Percentiles rank a stretch among this genome's conserved stretches.
Conservation (phyloP, 64 coral and sea anemone genomes). For the Montipora cactus region DNA sequence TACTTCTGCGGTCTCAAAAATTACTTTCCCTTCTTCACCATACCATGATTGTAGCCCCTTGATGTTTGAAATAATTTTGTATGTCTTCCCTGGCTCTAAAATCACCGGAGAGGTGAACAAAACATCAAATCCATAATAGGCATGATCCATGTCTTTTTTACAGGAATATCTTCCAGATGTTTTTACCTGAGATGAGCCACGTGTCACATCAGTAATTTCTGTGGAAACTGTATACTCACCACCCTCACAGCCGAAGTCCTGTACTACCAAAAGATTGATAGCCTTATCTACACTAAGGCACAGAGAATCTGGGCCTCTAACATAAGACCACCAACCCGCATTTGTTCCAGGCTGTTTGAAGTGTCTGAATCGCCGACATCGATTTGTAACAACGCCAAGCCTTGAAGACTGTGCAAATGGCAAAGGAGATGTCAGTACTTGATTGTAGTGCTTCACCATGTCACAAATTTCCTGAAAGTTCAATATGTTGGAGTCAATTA, state of each 20-base stretch:
- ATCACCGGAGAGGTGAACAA: neutral
- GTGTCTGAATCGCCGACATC: neutral
- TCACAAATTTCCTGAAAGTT: neutral
- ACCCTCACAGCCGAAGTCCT: neutral
- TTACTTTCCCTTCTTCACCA: neutral
- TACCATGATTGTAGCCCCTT: neutral
- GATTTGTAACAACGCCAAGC: neutral
- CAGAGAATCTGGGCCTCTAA: neutral
- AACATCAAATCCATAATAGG: conserved; percentile 15
- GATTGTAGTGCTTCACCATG: neutral
- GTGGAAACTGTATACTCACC: neutral
- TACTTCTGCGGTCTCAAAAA: neutral
- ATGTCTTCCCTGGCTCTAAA: neutral
- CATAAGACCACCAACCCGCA: no score
- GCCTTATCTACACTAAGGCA: neutral
- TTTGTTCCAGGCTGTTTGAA: no score
- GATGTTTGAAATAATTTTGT: neutral
- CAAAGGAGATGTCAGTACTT: neutral
- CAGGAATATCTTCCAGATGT: neutral
- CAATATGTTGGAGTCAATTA: neutral
- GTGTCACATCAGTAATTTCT: neutral
- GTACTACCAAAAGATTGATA: neutral
- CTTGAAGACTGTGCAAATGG: neutral
- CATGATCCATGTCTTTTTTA: neutral
- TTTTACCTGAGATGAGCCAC: neutral